Percentiles rank a stretch among this genome's conserved stretches.
Evolutionary conservation across 2,888 invertebrate species (phyloP).

Genomic region (Ophonus ardosiacus): DNA sequence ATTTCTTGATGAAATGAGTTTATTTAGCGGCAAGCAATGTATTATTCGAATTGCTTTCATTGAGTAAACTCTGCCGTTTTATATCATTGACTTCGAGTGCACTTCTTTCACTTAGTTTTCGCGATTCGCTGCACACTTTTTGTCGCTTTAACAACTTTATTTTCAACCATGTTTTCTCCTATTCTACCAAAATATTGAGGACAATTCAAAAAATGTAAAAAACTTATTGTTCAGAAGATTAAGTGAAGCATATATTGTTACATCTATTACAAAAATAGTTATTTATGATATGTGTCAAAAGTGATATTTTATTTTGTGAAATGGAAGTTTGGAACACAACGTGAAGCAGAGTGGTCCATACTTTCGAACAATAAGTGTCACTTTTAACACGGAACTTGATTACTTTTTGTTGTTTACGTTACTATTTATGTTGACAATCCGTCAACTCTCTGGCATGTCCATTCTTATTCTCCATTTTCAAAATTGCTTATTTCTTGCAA

Average conservation of each 20-base stretch:
- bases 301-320: no score
- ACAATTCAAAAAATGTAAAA: not conserved
- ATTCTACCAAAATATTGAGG: not conserved
- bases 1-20: constrained; percentile 20
- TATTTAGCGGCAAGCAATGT: constrained; percentile 25
- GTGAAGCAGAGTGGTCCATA: no score
- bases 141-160: not conserved
- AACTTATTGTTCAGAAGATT: not conserved
- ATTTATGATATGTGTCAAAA: no score
- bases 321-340: no score
- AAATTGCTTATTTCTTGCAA: no score
- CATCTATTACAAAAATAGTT: no score
- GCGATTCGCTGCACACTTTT: not conserved
- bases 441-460: no score
- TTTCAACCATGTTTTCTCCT: not conserved
- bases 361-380: no score
- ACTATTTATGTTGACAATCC: no score
- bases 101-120: constrained; percentile 16
- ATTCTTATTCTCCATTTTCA: no score
- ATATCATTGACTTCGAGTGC: constrained; percentile 15
- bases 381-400: no score
- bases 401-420: no score
- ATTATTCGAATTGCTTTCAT: constrained; percentile 48
- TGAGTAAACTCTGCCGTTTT: constrained; percentile 40
- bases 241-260: not conserved